These are phyloP conservation scores for Zosterops hypoxanthus DNA, from an alignment of 2,113 vertebrate species.

Conservation along the genomic window DNA sequence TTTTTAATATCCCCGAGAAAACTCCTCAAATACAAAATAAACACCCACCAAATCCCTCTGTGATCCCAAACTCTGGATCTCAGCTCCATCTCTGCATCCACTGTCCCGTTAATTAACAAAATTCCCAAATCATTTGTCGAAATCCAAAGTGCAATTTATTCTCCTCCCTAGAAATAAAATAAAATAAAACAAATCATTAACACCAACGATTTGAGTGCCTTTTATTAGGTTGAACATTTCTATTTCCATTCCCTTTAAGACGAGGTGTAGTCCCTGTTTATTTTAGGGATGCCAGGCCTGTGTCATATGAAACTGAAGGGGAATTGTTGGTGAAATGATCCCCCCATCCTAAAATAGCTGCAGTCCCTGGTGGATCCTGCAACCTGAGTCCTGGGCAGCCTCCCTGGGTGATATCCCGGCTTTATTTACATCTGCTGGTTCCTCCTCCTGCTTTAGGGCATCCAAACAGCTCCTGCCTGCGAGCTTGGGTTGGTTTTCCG, in stretches of 20 bases:
- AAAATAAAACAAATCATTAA: background rate
- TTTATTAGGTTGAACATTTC: fast-evolving
- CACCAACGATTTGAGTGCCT: fast-evolving
- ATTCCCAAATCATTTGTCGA: background rate
- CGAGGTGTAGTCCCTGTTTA: background rate
- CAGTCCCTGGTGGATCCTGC: background rate
- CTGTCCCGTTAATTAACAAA: background rate
- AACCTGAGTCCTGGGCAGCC: background rate
- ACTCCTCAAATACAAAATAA: background rate
- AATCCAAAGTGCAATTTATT: background rate
- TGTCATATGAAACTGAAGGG: slow-evolving; percentile 33
- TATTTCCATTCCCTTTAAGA: background rate
- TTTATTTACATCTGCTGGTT: fast-evolving
- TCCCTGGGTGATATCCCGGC: fast-evolving
- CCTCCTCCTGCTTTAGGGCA: background rate
- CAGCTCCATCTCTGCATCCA: background rate
- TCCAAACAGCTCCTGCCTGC: fast-evolving
- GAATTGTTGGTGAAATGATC: background rate
- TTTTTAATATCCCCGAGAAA: background rate
- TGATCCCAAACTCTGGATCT: background rate
- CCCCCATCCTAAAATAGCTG: background rate
- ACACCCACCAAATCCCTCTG: background rate
- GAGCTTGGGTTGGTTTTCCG: fast-evolving
- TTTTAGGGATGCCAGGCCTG: background rate
- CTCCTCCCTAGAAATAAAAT: background rate